Evolutionary conservation across 2,113 vertebrate species (phyloP), one percentile per base, ranked within the genome.

Genomic region (Ceyx cyanopectus): DNA sequence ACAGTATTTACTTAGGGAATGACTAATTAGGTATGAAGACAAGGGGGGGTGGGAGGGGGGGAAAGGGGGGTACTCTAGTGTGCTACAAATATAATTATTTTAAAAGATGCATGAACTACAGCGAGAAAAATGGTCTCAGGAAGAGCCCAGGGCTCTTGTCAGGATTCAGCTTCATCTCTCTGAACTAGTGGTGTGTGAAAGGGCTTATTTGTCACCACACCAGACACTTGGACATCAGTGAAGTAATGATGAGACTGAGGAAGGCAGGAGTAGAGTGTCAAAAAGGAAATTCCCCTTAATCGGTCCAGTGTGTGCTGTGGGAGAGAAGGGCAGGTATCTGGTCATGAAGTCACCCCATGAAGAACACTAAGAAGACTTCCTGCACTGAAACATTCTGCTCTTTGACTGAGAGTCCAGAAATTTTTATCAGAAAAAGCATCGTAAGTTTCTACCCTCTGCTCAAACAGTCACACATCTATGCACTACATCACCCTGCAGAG

Each of bases 1-100:
- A 53, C 1, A 7, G 32, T 85, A 87, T 88, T 95, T 94, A 87
- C 66, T 92, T 92, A 94, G 54, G 50, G 88, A 97, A 96, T 65
- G 51, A 93, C 90, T 88, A 95, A 81, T 95, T 95, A 81, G 23
- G 56, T 94, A 84, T 22, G 29, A 95, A 90, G 74, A 45, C 46
- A 86, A 50, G 5, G 11, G 45, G 73, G 54, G 3, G 9, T 10
- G 3, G 1, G 17, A 48, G 30, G 9, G 21, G 6, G 3, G 15
- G 2, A 6, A 5, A 12, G 18, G 4, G 23, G 22, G 22, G 37
- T 37, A 50, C 41, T 40, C 23, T 79, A 43, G 81, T 40, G 29
- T 88, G 66, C 62, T 90, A 81, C 85, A 96, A 92, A 89, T 92
- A 67, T 2, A 92, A 90, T 82, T 86, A 90, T 72, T 89, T 89